Evolutionary conservation across 2,113 vertebrate genomes (phyloP), one percentile per base, ranked within the genome.

Genomic region (Channa maculata): DNA sequence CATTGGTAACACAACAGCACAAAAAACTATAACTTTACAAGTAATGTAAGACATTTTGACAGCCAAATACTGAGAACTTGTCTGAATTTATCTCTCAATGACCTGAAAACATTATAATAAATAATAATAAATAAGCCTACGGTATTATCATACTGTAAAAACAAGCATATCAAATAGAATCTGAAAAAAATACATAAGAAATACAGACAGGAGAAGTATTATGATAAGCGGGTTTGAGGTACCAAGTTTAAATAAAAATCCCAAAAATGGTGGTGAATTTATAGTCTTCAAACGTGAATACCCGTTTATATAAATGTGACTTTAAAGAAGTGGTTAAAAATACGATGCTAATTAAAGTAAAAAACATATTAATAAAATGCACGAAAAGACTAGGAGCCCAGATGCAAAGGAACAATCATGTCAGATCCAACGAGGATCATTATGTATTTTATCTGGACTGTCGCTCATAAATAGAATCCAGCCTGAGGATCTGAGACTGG

Each of bases 401-500:
- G 33, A 61, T 55, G 58, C 71, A 73, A 64, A 80, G 73, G 58
- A 80, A 68, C 24, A 24, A 24, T 24, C 24, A 24, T 24, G 24
- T 24, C 24, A 24, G 24, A 24, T 24, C 24, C 24, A 24, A 24
- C 24, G 24, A 24, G 24, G 24, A 24, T 24, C 24, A 1, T 24
- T 24, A 24, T 24, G 24, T 24, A 24, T 24, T 24, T 24, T 24
- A 24, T 24, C 24, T 24, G 24, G 24, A 24, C 24, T 24, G 24
- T 24, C 24, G 24, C 24, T 24, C 24, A 24, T 24, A 24, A 46
- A 39, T 9, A 15, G 8, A 24, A 51, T 11, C 36, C 48, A 33
- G 14, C n/a, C 55, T 43, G 24, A 38, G 5, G 1, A 41, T 4
- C 34, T 49, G 1, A 58, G 9, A 65, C 24, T 36, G 53, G 48